phyloP scores from a whole-genome alignment of 1,140 invertebrate species.

The Atopsyche davidsoni region DNA sequence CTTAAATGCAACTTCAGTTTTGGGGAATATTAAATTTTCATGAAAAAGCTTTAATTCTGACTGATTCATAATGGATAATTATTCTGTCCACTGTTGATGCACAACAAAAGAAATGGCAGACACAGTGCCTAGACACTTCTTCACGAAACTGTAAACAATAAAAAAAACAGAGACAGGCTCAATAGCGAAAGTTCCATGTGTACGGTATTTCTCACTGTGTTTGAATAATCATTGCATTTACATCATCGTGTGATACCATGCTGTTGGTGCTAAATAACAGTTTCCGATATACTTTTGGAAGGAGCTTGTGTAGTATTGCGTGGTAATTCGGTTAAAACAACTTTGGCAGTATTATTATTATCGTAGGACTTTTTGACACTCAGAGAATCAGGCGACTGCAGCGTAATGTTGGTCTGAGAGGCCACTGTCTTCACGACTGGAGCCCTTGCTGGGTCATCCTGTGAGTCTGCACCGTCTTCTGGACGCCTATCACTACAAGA shows the following conservation, averaged over 20 bases:
- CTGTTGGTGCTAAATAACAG: slow-evolving; percentile 11
- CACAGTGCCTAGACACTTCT: too few relatives aligned
- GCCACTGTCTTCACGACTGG: slow-evolving; percentile 34
- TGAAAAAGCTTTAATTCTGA: too few relatives aligned
- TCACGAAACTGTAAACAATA: background rate
- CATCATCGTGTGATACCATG: too few relatives aligned
- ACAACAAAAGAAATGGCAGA: too few relatives aligned
- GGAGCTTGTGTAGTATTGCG: slow-evolving; percentile 9
- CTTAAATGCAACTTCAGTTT: too few relatives aligned
- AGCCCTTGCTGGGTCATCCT: slow-evolving; percentile 13
- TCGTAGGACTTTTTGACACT: slow-evolving; percentile 31
- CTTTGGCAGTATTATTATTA: slow-evolving; percentile 26
- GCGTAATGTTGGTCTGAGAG: slow-evolving; percentile 42
- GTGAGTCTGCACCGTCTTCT: slow-evolving; percentile 7
- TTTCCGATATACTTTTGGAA: slow-evolving; percentile 22
- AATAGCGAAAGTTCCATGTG: background rate
- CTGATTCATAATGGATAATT: too few relatives aligned
- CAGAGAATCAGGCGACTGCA: slow-evolving; percentile 39
- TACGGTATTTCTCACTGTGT: background rate
- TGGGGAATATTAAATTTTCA: too few relatives aligned
- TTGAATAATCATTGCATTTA: slow-evolving; percentile 1
- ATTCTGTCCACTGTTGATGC: too few relatives aligned
- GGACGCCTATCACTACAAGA: background rate
- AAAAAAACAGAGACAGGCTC: background rate
- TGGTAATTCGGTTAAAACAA: slow-evolving; percentile 12